phyloP scores from a whole-genome alignment of 2,797 vertebrate species.

The Sebastes itinus region DNA sequence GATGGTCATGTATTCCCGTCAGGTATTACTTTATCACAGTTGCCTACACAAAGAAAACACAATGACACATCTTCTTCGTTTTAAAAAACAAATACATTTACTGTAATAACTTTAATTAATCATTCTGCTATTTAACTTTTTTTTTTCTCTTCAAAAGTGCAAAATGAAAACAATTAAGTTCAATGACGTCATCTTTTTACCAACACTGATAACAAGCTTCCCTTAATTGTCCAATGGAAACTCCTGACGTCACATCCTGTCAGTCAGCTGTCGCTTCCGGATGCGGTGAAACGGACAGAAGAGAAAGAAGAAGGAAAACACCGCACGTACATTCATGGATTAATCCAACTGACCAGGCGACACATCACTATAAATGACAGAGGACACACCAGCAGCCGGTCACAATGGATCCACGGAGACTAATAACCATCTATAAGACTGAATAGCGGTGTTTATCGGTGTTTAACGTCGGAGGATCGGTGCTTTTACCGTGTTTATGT shows the following conservation, averaged over 20 bases:
- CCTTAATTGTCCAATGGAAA: constrained; percentile 54
- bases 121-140: background rate
- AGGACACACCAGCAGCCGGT: background rate
- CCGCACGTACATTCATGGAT: constrained; percentile 59
- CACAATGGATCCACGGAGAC: background rate
- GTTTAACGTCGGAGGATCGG: constrained; percentile 1
- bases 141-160: background rate
- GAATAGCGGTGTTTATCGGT: background rate
- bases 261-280: constrained; percentile 76
- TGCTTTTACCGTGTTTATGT: constrained; percentile 59
- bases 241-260: constrained; percentile 63
- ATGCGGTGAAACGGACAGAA: constrained; percentile 65
- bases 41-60: background rate
- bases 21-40: background rate
- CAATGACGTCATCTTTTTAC: background rate
- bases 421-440: too few relatives aligned
- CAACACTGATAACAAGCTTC: constrained; percentile 41
- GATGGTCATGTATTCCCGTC: background rate
- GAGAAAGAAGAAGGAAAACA: constrained; percentile 50
- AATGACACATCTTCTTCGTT: background rate
- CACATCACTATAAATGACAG: background rate
- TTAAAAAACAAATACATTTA: background rate
- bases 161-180: constrained; percentile 27
- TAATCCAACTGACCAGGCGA: constrained; percentile 56
- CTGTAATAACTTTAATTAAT: background rate